These are phyloP conservation scores for Caenorhabditis sinica DNA, from an alignment of 2,888 invertebrate genomes.

Conservation along the genomic window DNA sequence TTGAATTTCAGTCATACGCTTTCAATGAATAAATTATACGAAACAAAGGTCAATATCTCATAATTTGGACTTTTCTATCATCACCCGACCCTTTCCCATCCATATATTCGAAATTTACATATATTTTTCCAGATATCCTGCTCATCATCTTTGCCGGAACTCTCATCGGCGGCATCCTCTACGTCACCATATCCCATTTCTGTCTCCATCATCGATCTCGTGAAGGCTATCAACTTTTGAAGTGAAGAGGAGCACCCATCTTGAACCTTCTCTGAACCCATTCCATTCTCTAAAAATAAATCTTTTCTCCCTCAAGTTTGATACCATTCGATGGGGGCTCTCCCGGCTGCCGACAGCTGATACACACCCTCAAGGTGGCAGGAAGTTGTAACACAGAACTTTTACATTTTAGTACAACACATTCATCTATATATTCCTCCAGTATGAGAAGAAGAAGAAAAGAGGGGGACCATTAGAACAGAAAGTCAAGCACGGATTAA, in stretches of 20 bases:
- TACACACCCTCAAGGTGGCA: background rate
- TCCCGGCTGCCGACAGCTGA: conserved; percentile 21
- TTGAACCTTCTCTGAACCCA: conserved; percentile 11
- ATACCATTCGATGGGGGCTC: background rate
- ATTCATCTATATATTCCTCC: conserved; percentile 16
- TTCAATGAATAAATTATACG: too few species aligned
- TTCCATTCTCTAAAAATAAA: conserved; percentile 16
- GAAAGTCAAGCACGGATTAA: conserved; percentile 50
- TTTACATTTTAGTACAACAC: conserved; percentile 45
- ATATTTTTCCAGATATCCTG: conserved; percentile 44
- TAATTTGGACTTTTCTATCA: too few species aligned
- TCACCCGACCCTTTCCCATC: too few species aligned
- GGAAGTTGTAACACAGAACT: conserved; percentile 27
- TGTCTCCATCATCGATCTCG: conserved; percentile 33
- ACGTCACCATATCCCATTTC: conserved; percentile 45
- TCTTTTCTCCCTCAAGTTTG: conserved; percentile 18
- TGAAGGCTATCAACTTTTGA: conserved; percentile 46
- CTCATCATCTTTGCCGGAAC: conserved; percentile 40
- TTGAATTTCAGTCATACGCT: too few species aligned
- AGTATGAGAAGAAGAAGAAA: background rate
- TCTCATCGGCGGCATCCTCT: conserved; percentile 36
- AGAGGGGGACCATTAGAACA: conserved; percentile 11
- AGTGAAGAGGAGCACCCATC: background rate
- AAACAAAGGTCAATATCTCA: too few species aligned
- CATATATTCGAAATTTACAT: too few species aligned